These are phyloP conservation scores for Catamblyrhynchus diadema DNA, from an alignment of 2,797 vertebrate species.

Conservation along the genomic window DNA sequence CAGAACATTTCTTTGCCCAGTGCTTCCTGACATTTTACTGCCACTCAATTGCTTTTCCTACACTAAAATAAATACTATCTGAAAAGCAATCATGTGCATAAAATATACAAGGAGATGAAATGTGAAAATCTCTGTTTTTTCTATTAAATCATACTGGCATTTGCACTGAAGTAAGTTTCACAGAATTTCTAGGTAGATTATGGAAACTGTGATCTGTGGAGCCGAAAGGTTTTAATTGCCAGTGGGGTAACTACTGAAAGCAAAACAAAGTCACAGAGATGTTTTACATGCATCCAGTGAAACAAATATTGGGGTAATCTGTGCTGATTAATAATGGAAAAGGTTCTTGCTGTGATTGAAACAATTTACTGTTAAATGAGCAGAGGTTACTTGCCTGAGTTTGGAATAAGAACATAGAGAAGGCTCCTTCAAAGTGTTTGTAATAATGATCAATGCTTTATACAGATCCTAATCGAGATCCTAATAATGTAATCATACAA, in stretches of 20 bases:
- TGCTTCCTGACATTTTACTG: not conserved
- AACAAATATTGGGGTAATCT: not conserved
- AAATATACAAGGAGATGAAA: not conserved
- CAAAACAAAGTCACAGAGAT: not conserved
- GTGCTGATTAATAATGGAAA: not conserved
- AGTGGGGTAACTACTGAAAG: not conserved
- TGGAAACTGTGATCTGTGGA: not conserved
- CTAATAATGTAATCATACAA: not conserved
- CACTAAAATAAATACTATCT: not conserved
- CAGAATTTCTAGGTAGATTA: not conserved
- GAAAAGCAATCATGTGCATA: not conserved
- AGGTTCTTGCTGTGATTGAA: not conserved
- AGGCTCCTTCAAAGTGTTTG: not conserved
- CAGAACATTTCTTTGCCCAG: not conserved
- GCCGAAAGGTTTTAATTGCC: not conserved
- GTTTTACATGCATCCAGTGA: not conserved
- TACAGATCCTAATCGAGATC: not conserved
- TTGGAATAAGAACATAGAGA: not conserved
- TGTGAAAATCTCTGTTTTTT: not conserved
- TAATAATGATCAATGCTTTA: not conserved
- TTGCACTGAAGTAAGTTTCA: not conserved
- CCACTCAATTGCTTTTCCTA: not conserved
- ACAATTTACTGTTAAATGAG: not conserved
- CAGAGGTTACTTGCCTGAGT: not conserved
- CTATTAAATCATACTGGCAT: not conserved